A percentile compares a stretch with the other conserved stretches of the same genome.
These are phyloP conservation scores for Notospermus geniculatus DNA, from an alignment of 1,140 invertebrate genomes.

Conservation along the genomic window DNA sequence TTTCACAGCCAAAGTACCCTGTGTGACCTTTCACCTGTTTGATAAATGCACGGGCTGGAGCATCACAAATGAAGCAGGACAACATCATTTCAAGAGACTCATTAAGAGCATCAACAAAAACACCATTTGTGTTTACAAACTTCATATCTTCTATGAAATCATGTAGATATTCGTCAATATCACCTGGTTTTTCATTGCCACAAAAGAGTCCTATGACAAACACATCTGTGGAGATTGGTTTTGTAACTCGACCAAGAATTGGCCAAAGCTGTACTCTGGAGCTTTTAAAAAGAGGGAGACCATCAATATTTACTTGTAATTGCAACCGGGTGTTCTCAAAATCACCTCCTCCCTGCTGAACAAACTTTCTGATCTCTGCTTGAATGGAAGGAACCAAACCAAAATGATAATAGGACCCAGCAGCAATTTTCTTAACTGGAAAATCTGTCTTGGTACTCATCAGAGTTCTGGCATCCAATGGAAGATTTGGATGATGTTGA, in stretches of 20 bases:
- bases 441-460: no score
- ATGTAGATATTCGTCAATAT: background rate
- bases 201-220: no score
- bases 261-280: background rate
- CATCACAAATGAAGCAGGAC: slow-evolving; percentile 46
- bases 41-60: slow-evolving; percentile 51
- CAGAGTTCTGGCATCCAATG: no score
- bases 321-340: background rate
- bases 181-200: background rate
- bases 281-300: slow-evolving; percentile 9
- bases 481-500: no score
- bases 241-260: background rate
- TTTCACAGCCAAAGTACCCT: slow-evolving; percentile 49
- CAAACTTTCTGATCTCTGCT: background rate
- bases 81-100: slow-evolving; percentile 22
- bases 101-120: slow-evolving; percentile 15
- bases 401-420: background rate
- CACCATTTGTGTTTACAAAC: background rate
- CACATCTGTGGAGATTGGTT: background rate
- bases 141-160: background rate
- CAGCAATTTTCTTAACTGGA: no score
- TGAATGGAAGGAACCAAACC: background rate
- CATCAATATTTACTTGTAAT: slow-evolving; percentile 11
- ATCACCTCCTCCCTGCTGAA: background rate
- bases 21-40: slow-evolving; percentile 42